Conservation (phyloP, 1,140 invertebrate species). For the Brachionus paranguensis region DNA sequence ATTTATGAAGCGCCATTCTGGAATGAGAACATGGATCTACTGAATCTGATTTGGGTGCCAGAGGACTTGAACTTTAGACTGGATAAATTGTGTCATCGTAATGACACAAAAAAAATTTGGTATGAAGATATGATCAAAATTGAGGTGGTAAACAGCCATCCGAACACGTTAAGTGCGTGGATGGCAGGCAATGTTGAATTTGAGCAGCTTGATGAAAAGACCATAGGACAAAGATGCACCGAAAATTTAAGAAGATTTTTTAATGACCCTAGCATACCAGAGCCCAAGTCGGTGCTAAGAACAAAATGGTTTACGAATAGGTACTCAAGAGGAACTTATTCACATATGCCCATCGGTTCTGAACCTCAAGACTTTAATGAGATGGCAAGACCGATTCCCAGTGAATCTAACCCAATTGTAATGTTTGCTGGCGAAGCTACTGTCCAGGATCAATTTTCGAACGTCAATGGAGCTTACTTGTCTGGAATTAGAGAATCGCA, state of each 20-base stretch:
- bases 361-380: conserved; percentile 4
- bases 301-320: conserved; percentile 3
- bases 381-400: neutral
- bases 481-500: conserved; percentile 77
- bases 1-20: conserved; percentile 23
- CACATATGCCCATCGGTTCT: conserved; percentile 41
- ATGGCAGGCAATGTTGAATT: conserved; percentile 35
- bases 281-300: neutral
- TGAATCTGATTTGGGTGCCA: conserved; percentile 14
- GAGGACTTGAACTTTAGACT: conserved; percentile 9
- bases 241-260: neutral
- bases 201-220: conserved; percentile 12
- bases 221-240: neutral
- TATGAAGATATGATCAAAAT: conserved; percentile 12
- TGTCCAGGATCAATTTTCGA: conserved; percentile 84
- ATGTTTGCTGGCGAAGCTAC: conserved; percentile 89
- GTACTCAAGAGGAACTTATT: conserved; percentile 31
- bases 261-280: neutral
- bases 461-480: conserved; percentile 83
- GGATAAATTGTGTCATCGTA: conserved; percentile 14
- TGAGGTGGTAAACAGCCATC: neutral
- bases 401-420: conserved; percentile 63
- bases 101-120: conserved; percentile 30
- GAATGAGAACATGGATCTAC: neutral
- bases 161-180: conserved; percentile 28